These are phyloP conservation scores for Plecturocebus donacophilus DNA, from an alignment of 2,113 vertebrate genomes.

Conservation along the genomic window DNA sequence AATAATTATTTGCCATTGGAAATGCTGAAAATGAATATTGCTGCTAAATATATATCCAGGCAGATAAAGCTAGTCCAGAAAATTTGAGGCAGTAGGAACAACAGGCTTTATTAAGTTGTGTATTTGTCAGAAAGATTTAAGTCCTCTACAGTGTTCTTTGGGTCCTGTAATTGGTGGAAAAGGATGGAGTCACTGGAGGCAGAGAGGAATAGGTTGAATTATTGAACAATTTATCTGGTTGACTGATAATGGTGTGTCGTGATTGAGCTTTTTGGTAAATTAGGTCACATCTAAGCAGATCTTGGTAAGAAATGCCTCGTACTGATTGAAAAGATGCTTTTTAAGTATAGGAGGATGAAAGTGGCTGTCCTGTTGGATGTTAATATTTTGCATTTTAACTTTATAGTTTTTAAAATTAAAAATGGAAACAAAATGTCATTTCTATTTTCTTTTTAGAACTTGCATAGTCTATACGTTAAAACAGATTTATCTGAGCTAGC, in stretches of 20 bases:
- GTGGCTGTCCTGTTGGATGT: neutral
- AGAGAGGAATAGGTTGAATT: neutral
- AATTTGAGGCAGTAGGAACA: neutral
- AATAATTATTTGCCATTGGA: neutral
- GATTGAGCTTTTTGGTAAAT: neutral
- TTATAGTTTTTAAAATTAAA: neutral
- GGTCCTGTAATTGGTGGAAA: neutral
- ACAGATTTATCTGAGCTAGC: neutral
- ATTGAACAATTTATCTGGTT: neutral
- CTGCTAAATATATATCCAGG: neutral
- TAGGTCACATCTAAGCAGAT: neutral
- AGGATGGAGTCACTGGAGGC: neutral
- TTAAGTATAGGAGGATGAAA: neutral
- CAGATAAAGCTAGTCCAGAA: slow-evolving; percentile 11
- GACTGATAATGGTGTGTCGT: neutral
- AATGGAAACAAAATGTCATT: slow-evolving; percentile 22
- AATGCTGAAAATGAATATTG: neutral
- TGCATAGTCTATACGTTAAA: neutral
- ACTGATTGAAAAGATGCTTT: neutral
- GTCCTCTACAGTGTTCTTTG: neutral
- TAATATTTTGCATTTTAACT: neutral
- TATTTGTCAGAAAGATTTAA: neutral
- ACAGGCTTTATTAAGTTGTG: neutral
- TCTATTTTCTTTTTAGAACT: slow-evolving; percentile 2
- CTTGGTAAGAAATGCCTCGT: neutral